These are phyloP conservation scores for Caenorhabditis sp. DNA, from an alignment of 2,888 invertebrate genomes.

Conservation along the genomic window DNA sequence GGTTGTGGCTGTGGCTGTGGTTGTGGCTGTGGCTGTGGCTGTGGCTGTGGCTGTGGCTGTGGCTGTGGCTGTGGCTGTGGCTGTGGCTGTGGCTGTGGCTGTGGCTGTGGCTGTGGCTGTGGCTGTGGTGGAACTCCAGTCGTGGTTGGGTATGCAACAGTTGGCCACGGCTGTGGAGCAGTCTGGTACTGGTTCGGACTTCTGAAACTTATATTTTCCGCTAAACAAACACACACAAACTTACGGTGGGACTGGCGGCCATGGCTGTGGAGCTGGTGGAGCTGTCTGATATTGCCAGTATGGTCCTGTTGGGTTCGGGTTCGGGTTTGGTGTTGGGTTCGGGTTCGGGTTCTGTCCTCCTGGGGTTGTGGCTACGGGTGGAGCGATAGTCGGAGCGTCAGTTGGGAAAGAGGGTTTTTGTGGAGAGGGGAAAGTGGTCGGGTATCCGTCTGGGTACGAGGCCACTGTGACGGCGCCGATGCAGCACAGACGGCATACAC, in stretches of 20 bases:
- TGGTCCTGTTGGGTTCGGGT: neutral
- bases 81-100: neutral
- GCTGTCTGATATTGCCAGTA: neutral
- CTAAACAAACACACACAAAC: neutral
- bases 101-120: neutral
- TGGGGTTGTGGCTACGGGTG: too few species aligned
- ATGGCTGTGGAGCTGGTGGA: neutral
- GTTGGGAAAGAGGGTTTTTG: too few species aligned
- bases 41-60: neutral
- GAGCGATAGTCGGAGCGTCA: too few species aligned
- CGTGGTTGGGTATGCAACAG: neutral
- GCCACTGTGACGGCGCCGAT: neutral
- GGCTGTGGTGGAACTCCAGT: neutral
- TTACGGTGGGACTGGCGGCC: neutral
- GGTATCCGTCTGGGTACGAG: neutral
- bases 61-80: neutral
- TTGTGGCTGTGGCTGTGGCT: neutral
- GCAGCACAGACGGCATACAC: constrained; percentile 21
- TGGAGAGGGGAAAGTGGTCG: too few species aligned
- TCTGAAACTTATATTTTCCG: neutral
- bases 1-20: neutral
- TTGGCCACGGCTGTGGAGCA: too few species aligned
- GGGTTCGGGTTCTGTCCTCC: neutral
- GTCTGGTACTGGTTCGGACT: neutral
- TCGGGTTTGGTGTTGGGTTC: neutral